Evolutionary conservation across 2,113 vertebrate species (phyloP), one percentile per base, ranked within the genome.

Genomic region (Corythornis madagascariensis): DNA sequence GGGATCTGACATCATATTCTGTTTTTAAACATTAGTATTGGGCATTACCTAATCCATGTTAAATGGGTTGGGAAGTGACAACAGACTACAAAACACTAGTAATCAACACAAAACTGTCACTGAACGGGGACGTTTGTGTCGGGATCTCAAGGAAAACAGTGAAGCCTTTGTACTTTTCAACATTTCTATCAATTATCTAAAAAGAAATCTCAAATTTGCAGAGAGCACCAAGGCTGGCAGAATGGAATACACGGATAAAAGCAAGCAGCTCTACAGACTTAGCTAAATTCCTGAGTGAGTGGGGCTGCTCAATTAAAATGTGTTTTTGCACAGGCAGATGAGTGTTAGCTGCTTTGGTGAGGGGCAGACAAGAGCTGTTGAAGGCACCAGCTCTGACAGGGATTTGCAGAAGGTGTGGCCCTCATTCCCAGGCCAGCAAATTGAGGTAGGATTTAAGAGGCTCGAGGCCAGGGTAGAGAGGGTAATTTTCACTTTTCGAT

Each of bases 31-130:
- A 40, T 56, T 57, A 83, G 50, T 47, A 43, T 50, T 76, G 63
- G 47, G 88, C 88, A 95, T 95, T 95, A 95, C 92, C 88, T 94
- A 94, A 91, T 83, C 83, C 40, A 5, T 71, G 88, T 71, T 86
- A 95, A 95, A 90, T 63, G 79, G 85, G 72, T 63, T 93, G 93
- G 83, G 90, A 90, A 83, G 83, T 48, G 65, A 94, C 85, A 95
- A 88, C 79, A 91, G 70, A 45, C 56, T 91, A 74, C 76, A 7
- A 11, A 95, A 83, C 47, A 45, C 28, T 5, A 73, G 90, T 60
- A 89, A 83, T 85, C 93, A 92, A 89, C 93, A 93, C 84, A 65
- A n/a, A 95, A 56, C 91, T 92, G 93, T 89, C 93, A 92, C 66
- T 21, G 59, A 85, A 87, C 12, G 67, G 55, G 89, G 79, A 89